phyloP scores from a whole-genome alignment of 1,140 invertebrate genomes.

The Procambarus virginalis region DNA sequence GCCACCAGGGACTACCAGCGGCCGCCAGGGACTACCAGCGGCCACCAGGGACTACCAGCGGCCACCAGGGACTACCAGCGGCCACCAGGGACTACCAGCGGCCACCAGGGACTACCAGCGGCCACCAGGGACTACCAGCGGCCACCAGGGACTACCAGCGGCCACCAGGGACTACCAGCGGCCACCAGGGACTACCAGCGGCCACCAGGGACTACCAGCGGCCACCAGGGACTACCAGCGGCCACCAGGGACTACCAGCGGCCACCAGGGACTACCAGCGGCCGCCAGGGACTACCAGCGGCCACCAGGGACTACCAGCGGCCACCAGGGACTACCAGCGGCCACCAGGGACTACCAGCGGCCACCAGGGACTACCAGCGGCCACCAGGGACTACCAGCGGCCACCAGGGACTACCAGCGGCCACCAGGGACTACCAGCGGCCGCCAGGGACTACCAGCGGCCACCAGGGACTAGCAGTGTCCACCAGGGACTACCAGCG shows the following conservation, averaged over 20 bases:
- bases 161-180: not conserved
- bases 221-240: not conserved
- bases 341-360: not conserved
- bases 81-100: too few species aligned
- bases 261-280: not conserved
- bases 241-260: not conserved
- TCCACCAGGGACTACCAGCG: too few species aligned
- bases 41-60: not conserved
- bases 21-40: not conserved
- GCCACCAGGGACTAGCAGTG: too few species aligned
- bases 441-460: too few species aligned
- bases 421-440: too few species aligned
- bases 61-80: not conserved
- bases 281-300: not conserved
- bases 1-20: not conserved
- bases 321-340: not conserved
- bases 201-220: too few species aligned
- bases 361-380: not conserved
- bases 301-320: too few species aligned
- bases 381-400: not conserved
- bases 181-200: not conserved
- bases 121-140: not conserved
- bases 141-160: not conserved
- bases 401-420: not conserved
- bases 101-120: too few species aligned